These are phyloP conservation scores for Yponomeuta malinellus DNA, from an alignment of 2,888 invertebrate genomes.

Conservation along the genomic window DNA sequence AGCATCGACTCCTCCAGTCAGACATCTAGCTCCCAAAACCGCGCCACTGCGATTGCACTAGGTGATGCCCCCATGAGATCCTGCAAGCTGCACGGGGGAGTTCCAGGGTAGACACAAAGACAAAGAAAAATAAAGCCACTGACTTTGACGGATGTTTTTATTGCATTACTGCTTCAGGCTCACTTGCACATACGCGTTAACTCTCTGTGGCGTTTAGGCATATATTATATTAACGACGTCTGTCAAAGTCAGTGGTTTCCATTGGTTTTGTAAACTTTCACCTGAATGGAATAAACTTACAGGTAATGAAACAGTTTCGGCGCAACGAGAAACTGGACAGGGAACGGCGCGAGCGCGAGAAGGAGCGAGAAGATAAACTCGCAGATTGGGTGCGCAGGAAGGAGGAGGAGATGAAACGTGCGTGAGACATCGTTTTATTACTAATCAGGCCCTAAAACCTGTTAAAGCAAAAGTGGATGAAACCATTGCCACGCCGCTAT, in stretches of 20 bases:
- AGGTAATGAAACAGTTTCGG: slow-evolving; percentile 34
- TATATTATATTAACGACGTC: no score
- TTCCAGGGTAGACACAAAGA: no score
- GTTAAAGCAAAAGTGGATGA: neutral
- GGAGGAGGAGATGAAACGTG: slow-evolving; percentile 52
- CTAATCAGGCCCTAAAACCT: neutral
- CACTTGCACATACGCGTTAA: no score
- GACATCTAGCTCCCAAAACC: no score
- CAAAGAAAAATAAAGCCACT: no score
- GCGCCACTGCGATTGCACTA: no score
- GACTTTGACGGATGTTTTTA: no score
- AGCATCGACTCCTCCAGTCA: no score
- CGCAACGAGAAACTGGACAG: slow-evolving; percentile 50
- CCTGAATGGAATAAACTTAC: neutral
- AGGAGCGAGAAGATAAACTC: slow-evolving; percentile 63
- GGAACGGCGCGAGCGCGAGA: slow-evolving; percentile 50
- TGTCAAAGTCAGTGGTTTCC: neutral
- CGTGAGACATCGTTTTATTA: neutral
- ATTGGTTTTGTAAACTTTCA: neutral
- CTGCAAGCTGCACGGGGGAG: no score
- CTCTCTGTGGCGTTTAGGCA: no score
- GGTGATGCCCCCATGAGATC: no score
- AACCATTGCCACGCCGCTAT: neutral
- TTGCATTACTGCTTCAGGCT: no score
- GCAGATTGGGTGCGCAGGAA: slow-evolving; percentile 77